These are phyloP conservation scores for Cyrtonyx montezumae DNA, from an alignment of 2,113 vertebrate genomes.

Conservation along the genomic window DNA sequence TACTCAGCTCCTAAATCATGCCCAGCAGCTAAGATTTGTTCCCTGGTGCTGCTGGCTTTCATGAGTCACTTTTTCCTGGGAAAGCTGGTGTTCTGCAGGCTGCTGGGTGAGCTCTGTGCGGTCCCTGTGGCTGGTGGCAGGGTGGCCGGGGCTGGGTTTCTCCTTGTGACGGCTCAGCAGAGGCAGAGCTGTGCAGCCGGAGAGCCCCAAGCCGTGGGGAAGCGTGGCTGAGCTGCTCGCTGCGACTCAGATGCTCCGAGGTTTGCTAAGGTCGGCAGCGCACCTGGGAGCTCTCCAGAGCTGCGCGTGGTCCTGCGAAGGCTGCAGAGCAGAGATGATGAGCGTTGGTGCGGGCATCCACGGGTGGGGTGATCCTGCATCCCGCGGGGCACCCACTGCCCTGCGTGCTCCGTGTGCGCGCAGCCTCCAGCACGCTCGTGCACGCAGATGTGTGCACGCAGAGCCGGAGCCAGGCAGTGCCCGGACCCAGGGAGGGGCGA, in stretches of 20 bases:
- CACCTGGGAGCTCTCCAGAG: neutral
- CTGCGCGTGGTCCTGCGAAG: neutral
- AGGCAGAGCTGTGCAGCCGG: neutral
- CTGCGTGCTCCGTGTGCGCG: accelerated
- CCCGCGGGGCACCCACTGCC: accelerated
- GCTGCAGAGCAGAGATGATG: accelerated
- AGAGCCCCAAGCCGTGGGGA: neutral
- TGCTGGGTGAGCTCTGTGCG: neutral
- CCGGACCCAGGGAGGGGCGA: slow-evolving; percentile 21
- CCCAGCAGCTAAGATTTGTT: neutral
- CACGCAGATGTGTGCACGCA: neutral
- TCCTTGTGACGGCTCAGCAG: neutral
- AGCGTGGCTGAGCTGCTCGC: accelerated
- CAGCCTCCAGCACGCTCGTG: neutral
- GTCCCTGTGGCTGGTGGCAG: neutral
- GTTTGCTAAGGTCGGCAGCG: neutral
- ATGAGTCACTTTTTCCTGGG: neutral
- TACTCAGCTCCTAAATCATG: neutral
- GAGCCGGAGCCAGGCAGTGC: neutral
- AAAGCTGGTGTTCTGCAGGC: neutral
- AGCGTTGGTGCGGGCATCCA: neutral
- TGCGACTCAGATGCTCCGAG: neutral
- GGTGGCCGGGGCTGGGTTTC: neutral
- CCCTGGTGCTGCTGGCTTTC: neutral
- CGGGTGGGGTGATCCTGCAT: neutral